phyloP scores from a whole-genome alignment of 1,140 invertebrate species.

The Heterodera schachtii region DNA sequence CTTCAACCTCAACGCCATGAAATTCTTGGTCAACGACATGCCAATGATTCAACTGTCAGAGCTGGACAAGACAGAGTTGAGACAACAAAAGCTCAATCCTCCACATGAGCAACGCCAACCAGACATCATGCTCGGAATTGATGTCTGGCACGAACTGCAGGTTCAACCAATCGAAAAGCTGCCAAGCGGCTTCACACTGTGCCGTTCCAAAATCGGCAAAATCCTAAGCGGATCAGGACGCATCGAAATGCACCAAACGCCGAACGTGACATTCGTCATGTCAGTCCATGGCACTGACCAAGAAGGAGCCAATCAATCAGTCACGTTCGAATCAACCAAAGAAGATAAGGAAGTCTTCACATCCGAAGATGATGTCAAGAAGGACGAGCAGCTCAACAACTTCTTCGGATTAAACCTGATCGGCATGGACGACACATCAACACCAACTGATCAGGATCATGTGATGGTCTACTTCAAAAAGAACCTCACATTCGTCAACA shows the following conservation, averaged over 20 bases:
- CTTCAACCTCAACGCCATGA: too few relatives aligned
- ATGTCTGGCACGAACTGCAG: slow-evolving; percentile 11
- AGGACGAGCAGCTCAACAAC: background rate
- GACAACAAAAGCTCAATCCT: background rate
- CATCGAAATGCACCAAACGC: background rate
- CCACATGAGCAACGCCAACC: background rate
- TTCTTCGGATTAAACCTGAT: background rate
- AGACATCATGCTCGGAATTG: slow-evolving; percentile 1
- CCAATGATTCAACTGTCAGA: background rate
- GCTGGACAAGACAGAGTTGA: background rate
- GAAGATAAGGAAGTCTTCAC: too few relatives aligned
- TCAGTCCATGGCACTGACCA: background rate
- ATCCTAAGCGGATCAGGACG: slow-evolving; percentile 5
- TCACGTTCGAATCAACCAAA: too few relatives aligned
- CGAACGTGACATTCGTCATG: background rate
- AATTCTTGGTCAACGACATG: too few relatives aligned
- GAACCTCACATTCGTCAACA: background rate
- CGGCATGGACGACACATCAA: background rate
- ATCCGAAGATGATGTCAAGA: background rate
- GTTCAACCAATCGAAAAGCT: background rate
- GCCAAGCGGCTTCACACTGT: background rate
- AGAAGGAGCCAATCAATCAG: background rate
- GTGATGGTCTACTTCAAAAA: slow-evolving; percentile 6
- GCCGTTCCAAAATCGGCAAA: background rate
- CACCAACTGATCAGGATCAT: background rate